A percentile compares a stretch with the other conserved stretches of the same genome.
These are phyloP conservation scores for Palythoa grandiflora DNA, from an alignment of 92 coral and sea anemone genomes.

Conservation along the genomic window DNA sequence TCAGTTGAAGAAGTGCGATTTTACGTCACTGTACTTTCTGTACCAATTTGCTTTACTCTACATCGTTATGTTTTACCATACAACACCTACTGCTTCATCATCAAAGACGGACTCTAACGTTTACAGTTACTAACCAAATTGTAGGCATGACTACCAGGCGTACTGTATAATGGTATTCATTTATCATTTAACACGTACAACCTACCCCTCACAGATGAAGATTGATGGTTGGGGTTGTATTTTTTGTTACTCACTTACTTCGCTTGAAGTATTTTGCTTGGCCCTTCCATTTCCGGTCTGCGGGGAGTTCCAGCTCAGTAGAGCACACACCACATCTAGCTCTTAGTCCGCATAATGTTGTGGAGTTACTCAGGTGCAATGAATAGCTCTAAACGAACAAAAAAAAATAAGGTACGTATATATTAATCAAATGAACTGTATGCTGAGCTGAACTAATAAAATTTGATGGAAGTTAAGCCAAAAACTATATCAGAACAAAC, in stretches of 20 bases:
- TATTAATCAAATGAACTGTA: no score
- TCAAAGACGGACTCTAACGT: slow-evolving; percentile 2
- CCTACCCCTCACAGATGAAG: no score
- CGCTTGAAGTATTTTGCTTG: slow-evolving; percentile 32
- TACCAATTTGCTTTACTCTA: neutral
- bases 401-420: slow-evolving; percentile 34
- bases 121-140: neutral
- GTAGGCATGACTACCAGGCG: neutral
- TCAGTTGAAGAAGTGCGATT: slow-evolving; percentile 39
- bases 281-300: slow-evolving; percentile 43
- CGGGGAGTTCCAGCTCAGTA: slow-evolving; percentile 49
- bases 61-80: slow-evolving; percentile 7
- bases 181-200: no score
- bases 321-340: slow-evolving; percentile 53
- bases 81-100: neutral
- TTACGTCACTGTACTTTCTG: slow-evolving; percentile 18
- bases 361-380: slow-evolving; percentile 44
- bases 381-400: slow-evolving; percentile 39
- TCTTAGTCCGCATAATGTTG: slow-evolving; percentile 39
- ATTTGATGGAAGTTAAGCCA: slow-evolving; percentile 15
- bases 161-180: neutral
- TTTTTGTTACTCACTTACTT: slow-evolving; percentile 17
- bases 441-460: slow-evolving; percentile 23
- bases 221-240: no score
- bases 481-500: slow-evolving; percentile 31